phyloP scores from a whole-genome alignment of 2,113 vertebrate species.

The Aptenodytes forsteri region DNA sequence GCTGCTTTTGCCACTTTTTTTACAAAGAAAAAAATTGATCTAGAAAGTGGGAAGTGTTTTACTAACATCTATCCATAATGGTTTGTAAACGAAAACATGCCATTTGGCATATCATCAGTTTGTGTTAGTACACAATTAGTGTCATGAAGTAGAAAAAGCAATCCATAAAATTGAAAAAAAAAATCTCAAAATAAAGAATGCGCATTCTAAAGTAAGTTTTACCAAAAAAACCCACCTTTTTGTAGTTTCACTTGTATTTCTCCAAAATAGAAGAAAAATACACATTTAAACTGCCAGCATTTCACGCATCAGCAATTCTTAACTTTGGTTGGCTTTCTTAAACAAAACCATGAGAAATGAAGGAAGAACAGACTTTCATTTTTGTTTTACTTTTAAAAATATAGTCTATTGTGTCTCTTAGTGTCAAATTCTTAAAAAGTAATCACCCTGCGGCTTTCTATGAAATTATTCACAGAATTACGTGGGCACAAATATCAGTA shows the following conservation, averaged over 20 bases:
- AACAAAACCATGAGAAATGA: not conserved
- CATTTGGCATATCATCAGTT: not conserved
- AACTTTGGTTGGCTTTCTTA: not conserved
- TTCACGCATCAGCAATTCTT: not conserved
- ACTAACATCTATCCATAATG: not conserved
- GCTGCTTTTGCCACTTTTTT: not conserved
- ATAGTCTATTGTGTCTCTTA: not conserved
- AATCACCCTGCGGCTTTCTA: not conserved
- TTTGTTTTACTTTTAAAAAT: not conserved
- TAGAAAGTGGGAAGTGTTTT: not conserved
- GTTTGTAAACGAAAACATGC: not conserved
- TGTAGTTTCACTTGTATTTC: not conserved
- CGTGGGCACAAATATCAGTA: not conserved
- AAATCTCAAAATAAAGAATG: not conserved
- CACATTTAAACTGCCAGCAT: not conserved
- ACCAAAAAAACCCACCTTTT: not conserved
- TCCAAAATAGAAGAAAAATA: not conserved
- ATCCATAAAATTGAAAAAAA: not conserved
- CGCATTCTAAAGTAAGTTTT: not conserved
- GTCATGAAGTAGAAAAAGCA: not conserved
- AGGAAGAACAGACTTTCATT: not conserved
- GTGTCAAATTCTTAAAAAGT: not conserved
- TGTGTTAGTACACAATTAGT: not conserved
- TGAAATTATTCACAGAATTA: not conserved
- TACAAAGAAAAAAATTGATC: not conserved